Conservation (phyloP, 2,888 invertebrate species). For the Synanthedon formicaeformis region DNA sequence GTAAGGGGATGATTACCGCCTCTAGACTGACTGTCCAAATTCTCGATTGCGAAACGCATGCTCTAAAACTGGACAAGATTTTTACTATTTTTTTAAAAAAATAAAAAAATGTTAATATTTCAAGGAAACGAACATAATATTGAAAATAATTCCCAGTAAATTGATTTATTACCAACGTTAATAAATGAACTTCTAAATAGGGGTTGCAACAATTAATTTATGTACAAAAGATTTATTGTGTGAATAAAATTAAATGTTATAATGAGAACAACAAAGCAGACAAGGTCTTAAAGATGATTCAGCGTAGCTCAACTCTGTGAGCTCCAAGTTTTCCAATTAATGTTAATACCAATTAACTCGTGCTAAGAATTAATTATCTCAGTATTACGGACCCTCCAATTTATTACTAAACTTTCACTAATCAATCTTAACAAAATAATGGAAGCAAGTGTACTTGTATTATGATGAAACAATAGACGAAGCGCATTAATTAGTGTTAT, state of each 20-base stretch:
- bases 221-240: not conserved
- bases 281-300: conserved; percentile 8
- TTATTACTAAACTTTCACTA: conserved; percentile 66
- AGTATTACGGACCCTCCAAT: conserved; percentile 55
- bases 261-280: not conserved
- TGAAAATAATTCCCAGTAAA: too few relatives aligned
- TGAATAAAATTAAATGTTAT: not conserved
- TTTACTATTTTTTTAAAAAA: too few relatives aligned
- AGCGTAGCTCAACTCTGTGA: conserved; percentile 17
- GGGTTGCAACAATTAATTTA: too few relatives aligned
- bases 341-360: conserved; percentile 65
- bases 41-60: too few relatives aligned
- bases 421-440: conserved; percentile 53
- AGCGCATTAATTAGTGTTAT: conserved; percentile 41
- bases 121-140: too few relatives aligned
- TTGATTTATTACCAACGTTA: too few relatives aligned
- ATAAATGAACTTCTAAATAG: too few relatives aligned
- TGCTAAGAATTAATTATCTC: conserved; percentile 66
- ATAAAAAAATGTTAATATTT: too few relatives aligned
- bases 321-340: conserved; percentile 63
- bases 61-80: too few relatives aligned
- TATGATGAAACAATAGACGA: not conserved
- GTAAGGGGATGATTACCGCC: too few relatives aligned
- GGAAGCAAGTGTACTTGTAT: not conserved
- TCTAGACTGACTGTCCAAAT: too few relatives aligned